Evolutionary conservation across 2,888 invertebrate genomes (phyloP).

Genomic region (Sinohyriopsis cumingii): DNA sequence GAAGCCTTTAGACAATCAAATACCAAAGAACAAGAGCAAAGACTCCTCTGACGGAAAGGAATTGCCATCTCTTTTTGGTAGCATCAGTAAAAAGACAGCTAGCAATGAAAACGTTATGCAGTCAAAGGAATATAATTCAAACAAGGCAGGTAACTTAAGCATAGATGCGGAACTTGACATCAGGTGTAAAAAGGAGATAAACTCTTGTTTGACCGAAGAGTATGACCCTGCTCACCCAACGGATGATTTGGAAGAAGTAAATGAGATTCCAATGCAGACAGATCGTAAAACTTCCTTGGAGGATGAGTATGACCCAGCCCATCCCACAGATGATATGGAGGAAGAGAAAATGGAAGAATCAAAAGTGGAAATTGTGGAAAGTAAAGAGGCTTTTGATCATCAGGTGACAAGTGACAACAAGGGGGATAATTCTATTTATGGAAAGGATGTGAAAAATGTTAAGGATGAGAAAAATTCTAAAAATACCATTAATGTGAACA

Average conservation of each 20-base stretch:
- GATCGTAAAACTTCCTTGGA: slow-evolving; percentile 1
- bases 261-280: neutral
- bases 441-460: slow-evolving; percentile 29
- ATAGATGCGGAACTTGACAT: no score
- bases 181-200: no score
- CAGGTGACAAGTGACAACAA: slow-evolving; percentile 30
- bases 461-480: slow-evolving; percentile 22
- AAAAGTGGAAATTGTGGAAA: slow-evolving; percentile 2
- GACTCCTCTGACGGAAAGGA: no score
- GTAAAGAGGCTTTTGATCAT: slow-evolving; percentile 14
- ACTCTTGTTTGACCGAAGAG: slow-evolving; percentile 13
- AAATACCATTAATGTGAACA: neutral
- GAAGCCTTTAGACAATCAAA: slow-evolving; percentile 1
- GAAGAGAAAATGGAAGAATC: neutral
- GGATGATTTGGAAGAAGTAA: slow-evolving; percentile 29
- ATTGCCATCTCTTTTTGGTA: no score
- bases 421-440: slow-evolving; percentile 29
- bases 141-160: no score
- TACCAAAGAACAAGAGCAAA: slow-evolving; percentile 1
- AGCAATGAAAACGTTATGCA: neutral
- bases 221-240: slow-evolving; percentile 38
- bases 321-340: slow-evolving; percentile 33
- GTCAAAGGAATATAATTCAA: neutral
- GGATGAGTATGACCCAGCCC: slow-evolving; percentile 34
- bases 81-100: slow-evolving; percentile 1